Base-by-base conservation (phyloP, 2,797 vertebrate species). In the Aratinga solstitialis region DNA sequence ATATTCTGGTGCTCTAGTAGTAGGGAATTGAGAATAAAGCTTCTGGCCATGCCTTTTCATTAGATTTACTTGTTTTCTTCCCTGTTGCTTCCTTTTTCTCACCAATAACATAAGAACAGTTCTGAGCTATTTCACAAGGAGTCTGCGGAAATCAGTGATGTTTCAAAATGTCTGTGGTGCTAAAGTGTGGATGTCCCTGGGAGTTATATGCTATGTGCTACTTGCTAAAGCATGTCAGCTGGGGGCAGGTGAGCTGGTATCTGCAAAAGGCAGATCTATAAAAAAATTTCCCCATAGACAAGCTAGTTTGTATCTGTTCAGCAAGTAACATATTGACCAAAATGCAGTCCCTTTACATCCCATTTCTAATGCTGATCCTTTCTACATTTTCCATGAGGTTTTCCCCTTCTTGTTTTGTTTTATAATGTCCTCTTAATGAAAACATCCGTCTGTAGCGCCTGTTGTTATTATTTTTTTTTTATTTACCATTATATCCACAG, bases 21-120 rank as follows among this genome's bases (percentile, higher is more conserved):
- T 21, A 12, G 10, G 19, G 6, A 75, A 47, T 3, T 20, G 32
- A 50, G n/a, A 50, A 58, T 47, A 71, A 61, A 58, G 4, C 8
- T 67, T 59, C 21, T 82, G 21, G 29, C 34, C 7, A 11, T 59
- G 7, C 29, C 42, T 67, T 83, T 77, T 14, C 36, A 54, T 88
- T 6, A 1, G n/a, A 51, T 58, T 81, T 71, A 26, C 20, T 36
- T 81, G 67, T 69, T 87, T 81, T 62, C 58, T 69, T 84, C 73
- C 58, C 13, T 68, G 13, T 94, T 90, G 66, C 45, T 88, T 94
- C 42, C 13, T 11, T 84, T 95, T 88, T 86, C 68, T 94, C 53
- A 68, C 62, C 36, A 81, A 34, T 62, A 43, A 91, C 91, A 78
- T 45, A 21, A 48, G 30, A 78, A 65, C 32, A 85, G 9, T 67